Conservation (phyloP, 2,888 invertebrate species). For the Cantharis nigra region DNA sequence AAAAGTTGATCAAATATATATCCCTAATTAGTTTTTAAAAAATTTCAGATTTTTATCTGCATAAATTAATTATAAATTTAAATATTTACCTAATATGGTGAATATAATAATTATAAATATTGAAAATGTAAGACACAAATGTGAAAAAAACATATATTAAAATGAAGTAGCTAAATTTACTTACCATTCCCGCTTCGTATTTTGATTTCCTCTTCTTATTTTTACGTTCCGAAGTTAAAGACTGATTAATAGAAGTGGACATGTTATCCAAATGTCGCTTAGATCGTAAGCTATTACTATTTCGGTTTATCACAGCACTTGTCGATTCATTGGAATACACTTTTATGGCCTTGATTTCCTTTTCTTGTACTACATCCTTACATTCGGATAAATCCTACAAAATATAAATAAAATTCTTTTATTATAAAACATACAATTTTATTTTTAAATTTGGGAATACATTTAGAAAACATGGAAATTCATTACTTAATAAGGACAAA, state of each 20-base stretch:
- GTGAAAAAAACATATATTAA: conserved; percentile 13
- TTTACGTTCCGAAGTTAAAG: conserved; percentile 45
- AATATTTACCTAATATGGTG: conserved; percentile 1
- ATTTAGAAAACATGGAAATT: not conserved
- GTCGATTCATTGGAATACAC: not conserved
- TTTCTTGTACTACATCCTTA: conserved; percentile 7
- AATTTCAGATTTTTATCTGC: not conserved
- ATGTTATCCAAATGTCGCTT: conserved; percentile 49
- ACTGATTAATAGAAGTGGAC: conserved; percentile 29
- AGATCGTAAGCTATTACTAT: conserved; percentile 38
- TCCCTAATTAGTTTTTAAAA: not conserved
- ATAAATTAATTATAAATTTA: not conserved
- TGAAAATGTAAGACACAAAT: not conserved
- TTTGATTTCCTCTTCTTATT: conserved; percentile 65
- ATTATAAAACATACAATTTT: conserved; percentile 6
- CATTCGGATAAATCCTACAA: conserved; percentile 55
- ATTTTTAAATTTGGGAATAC: conserved; percentile 7
- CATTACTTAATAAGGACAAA: conserved; percentile 38
- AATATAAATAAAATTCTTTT: conserved; percentile 17
- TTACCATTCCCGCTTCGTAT: conserved; percentile 65
- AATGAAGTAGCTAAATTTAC: conserved; percentile 45
- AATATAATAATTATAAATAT: conserved; percentile 3
- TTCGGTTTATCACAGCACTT: conserved; percentile 3
- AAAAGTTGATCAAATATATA: not conserved
- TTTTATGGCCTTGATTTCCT: not conserved